Evolutionary conservation across 2,113 vertebrate genomes (phyloP).

Genomic region (Megaceryle torquata): DNA sequence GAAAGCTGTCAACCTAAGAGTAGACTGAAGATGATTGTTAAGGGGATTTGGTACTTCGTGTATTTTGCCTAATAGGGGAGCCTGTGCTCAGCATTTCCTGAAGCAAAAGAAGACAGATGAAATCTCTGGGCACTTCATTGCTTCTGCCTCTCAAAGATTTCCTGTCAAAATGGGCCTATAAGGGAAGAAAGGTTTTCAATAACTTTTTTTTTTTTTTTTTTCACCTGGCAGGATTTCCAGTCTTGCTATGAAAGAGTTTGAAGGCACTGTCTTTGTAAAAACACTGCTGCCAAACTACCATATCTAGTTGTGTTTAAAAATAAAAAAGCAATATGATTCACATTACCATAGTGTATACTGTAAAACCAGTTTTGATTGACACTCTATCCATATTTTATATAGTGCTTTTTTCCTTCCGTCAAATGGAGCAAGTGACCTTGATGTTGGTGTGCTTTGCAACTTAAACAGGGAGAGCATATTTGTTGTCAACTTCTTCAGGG

Average conservation of each 20-base stretch:
- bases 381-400: slow-evolving; percentile 68
- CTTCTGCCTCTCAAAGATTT: slow-evolving; percentile 96
- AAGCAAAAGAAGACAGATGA: slow-evolving; percentile 97
- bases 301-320: slow-evolving; percentile 74
- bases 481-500: slow-evolving; percentile 59
- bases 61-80: slow-evolving; percentile 98
- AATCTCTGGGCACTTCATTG: slow-evolving; percentile 98
- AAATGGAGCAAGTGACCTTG: slow-evolving; percentile 71
- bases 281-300: slow-evolving; percentile 68
- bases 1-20: slow-evolving; percentile 90
- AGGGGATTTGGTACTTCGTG: slow-evolving; percentile 84
- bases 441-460: slow-evolving; percentile 62
- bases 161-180: slow-evolving; percentile 97
- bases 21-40: slow-evolving; percentile 79
- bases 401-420: slow-evolving; percentile 27
- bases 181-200: slow-evolving; percentile 94
- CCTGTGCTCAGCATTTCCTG: slow-evolving; percentile 93
- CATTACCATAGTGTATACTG: slow-evolving; percentile 65
- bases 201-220: slow-evolving; percentile 70
- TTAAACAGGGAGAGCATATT: slow-evolving; percentile 50
- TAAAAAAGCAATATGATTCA: slow-evolving; percentile 68
- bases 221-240: slow-evolving; percentile 83
- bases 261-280: slow-evolving; percentile 77
- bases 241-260: slow-evolving; percentile 82
- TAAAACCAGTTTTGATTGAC: slow-evolving; percentile 69